phyloP scores from a whole-genome alignment of 2,113 vertebrate species.

The Rallus limicola region DNA sequence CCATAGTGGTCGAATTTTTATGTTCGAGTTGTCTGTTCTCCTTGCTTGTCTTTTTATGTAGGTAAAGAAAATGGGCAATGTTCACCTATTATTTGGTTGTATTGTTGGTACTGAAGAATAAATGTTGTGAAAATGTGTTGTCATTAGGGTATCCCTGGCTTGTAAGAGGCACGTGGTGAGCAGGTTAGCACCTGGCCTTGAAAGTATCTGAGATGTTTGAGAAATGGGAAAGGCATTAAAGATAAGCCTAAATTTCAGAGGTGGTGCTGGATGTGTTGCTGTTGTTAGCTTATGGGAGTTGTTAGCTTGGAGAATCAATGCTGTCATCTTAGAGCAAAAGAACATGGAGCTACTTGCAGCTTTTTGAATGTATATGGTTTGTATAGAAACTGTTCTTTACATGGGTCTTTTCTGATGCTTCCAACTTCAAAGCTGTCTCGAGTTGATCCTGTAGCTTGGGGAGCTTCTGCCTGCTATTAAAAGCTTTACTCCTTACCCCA shows the following conservation, averaged over 20 bases:
- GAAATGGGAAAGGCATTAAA: not conserved
- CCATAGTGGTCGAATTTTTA: not conserved
- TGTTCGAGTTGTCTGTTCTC: not conserved
- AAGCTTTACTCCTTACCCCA: not conserved
- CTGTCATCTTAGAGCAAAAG: not conserved
- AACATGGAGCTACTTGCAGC: not conserved
- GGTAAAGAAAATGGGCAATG: not conserved
- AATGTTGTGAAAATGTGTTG: not conserved
- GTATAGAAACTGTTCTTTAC: not conserved
- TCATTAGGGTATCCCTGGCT: not conserved
- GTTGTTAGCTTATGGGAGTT: not conserved
- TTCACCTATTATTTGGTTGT: not conserved
- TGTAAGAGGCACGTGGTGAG: not conserved
- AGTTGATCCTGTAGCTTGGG: not conserved
- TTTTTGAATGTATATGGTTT: not conserved
- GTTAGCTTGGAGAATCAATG: not conserved
- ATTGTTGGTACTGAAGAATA: not conserved
- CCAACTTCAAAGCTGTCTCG: not conserved
- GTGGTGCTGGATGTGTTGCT: not conserved
- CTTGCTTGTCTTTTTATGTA: not conserved
- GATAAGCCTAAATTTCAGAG: not conserved
- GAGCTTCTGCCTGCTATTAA: not conserved
- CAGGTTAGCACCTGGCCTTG: not conserved
- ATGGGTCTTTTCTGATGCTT: not conserved
- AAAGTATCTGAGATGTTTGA: not conserved